Evolutionary conservation across 2,113 vertebrate genomes (phyloP), one percentile per base, ranked within the genome.

Genomic region (Zosterops lateralis): DNA sequence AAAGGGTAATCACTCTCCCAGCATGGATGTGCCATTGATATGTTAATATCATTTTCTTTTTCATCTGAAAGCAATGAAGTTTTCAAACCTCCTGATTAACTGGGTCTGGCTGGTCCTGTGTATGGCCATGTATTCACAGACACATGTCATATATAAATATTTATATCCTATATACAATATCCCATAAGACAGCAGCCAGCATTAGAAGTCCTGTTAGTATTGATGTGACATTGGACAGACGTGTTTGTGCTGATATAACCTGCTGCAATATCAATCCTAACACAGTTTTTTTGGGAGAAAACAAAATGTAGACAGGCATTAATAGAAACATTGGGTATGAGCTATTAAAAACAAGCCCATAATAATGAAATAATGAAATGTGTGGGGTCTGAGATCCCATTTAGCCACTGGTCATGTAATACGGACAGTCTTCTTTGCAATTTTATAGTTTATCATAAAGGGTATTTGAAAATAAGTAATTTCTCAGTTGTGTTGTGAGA

Each of bases 11-110:
- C 98, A 97, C 90, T 95, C 91, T 97, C 98, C 65, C 97, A 98
- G 98, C 97, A 95, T 96, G 97, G 83, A 96, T 36, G 78, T 94
- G 89, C 95, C 90, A 97, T 96, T 97, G 98, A 98, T 97, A 98
- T 97, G 97, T 97, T 98, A 98, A 98, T 98, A 97, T 83, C 20
- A 91, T 97, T 97, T 93, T 94, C 94, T 96, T 95, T 97, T 98
- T 97, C 93, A 96, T 97, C 96, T 96, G 92, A 91, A 97, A 96
- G 97, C 92, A 97, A 95, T 93, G 97, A 98, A 97, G 97, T 98
- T 98, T 97, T 95, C 97, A 97, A 97, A 97, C 93, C 89, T 90
- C 71, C 95, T 94, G 95, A 96, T 97, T 92, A 97, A 97, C 92
- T 91, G 93, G 51, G 82, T 51, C 95, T 96, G 96, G 36, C 84